Conservation (phyloP, 2,888 invertebrate species). For the Oeneis ivallda region DNA sequence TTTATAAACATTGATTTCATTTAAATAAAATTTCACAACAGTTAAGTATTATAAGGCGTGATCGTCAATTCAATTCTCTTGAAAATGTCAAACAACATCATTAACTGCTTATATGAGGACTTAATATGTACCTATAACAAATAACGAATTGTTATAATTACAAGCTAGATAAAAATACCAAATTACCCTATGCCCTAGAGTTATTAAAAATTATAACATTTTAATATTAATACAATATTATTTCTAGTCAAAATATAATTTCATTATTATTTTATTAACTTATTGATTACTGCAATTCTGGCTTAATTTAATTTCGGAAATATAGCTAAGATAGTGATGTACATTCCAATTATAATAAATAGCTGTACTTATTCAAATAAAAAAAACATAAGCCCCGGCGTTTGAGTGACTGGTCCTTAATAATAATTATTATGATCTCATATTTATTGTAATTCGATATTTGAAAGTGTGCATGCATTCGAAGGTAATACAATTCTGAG, state of each 20-base stretch:
- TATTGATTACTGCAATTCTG: neutral
- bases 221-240: neutral
- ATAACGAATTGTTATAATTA: neutral
- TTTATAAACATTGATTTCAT: slow-evolving; percentile 2
- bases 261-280: neutral
- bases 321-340: slow-evolving; percentile 45
- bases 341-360: slow-evolving; percentile 57
- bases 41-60: neutral
- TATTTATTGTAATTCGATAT: slow-evolving; percentile 50
- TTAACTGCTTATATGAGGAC: too few relatives aligned
- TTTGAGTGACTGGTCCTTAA: slow-evolving; percentile 30
- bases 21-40: neutral
- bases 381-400: slow-evolving; percentile 25
- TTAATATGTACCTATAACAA: too few relatives aligned
- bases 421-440: slow-evolving; percentile 29
- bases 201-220: neutral
- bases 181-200: neutral
- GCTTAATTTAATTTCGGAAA: slow-evolving; percentile 12
- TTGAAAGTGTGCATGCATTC: slow-evolving; percentile 59
- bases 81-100: too few relatives aligned
- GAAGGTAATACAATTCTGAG: slow-evolving; percentile 52
- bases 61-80: neutral
- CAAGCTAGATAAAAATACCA: neutral
- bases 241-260: slow-evolving; percentile 8
- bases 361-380: slow-evolving; percentile 42